Percentiles rank a stretch among this genome's conserved stretches.
phyloP scores from a whole-genome alignment of 2,888 invertebrate genomes.

The Phaedon cochleariae region DNA sequence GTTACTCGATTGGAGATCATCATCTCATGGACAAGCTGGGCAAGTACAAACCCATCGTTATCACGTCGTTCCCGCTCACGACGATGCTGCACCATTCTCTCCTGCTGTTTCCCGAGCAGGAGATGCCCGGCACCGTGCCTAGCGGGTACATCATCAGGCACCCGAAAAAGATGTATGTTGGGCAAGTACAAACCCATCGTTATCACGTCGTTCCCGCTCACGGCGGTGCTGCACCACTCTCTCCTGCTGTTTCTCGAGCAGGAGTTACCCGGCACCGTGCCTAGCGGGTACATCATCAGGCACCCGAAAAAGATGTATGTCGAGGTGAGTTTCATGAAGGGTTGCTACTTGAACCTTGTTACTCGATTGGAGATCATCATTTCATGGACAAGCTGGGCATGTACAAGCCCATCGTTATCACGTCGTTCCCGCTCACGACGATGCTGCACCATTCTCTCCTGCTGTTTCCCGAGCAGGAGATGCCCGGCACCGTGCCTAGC shows the following conservation, averaged over 20 bases:
- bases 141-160: slow-evolving; percentile 77
- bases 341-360: background rate
- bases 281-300: slow-evolving; percentile 76
- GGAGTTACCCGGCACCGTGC: slow-evolving; percentile 79
- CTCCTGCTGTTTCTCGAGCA: slow-evolving; percentile 81
- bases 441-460: slow-evolving; percentile 82
- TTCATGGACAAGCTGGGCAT: slow-evolving; percentile 88
- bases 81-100: slow-evolving; percentile 83
- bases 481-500: slow-evolving; percentile 77
- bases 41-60: slow-evolving; percentile 84
- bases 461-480: slow-evolving; percentile 81
- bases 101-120: slow-evolving; percentile 81
- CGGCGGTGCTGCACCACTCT: slow-evolving; percentile 82
- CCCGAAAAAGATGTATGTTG: slow-evolving; percentile 75
- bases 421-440: slow-evolving; percentile 79
- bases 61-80: slow-evolving; percentile 78
- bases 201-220: slow-evolving; percentile 77
- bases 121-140: slow-evolving; percentile 78
- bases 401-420: slow-evolving; percentile 84
- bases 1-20: background rate
- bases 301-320: slow-evolving; percentile 76
- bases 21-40: slow-evolving; percentile 86
- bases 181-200: slow-evolving; percentile 87
- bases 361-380: background rate
- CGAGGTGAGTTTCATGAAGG: slow-evolving; percentile 66